Evolutionary conservation across 92 coral and sea anemone genomes (phyloP).

Genomic region (Hydrozoanthus gracilis): DNA sequence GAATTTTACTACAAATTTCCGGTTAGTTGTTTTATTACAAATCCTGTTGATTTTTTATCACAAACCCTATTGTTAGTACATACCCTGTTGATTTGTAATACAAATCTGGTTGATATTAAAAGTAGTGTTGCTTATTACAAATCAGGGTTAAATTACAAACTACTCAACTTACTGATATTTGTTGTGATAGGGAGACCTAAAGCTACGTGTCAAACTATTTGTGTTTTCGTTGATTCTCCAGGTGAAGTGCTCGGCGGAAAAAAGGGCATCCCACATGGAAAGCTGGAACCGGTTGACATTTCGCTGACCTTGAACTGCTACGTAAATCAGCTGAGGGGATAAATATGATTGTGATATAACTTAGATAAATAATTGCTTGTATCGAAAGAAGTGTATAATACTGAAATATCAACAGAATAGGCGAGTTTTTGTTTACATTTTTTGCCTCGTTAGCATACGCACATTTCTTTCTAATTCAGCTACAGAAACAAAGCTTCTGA

Average conservation of each 20-base stretch:
- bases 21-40: too few relatives aligned
- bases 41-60: background rate
- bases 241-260: slow-evolving; percentile 55
- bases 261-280: slow-evolving; percentile 96
- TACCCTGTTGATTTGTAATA: too few relatives aligned
- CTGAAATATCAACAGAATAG: background rate
- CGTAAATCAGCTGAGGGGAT: slow-evolving; percentile 76
- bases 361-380: background rate
- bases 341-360: background rate
- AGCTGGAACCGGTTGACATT: slow-evolving; percentile 74
- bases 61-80: too few relatives aligned
- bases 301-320: slow-evolving; percentile 95
- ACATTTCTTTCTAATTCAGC: too few relatives aligned
- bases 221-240: slow-evolving; percentile 60
- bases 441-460: too few relatives aligned
- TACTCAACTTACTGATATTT: background rate
- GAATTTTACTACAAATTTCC: too few relatives aligned
- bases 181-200: background rate
- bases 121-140: background rate
- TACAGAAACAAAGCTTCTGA: too few relatives aligned
- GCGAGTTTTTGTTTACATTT: too few relatives aligned
- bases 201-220: background rate
- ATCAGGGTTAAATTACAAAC: too few relatives aligned
- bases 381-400: background rate
- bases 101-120: background rate